Evolutionary conservation across 2,888 invertebrate genomes (phyloP).

Genomic region (Eugnorisma glareosa): DNA sequence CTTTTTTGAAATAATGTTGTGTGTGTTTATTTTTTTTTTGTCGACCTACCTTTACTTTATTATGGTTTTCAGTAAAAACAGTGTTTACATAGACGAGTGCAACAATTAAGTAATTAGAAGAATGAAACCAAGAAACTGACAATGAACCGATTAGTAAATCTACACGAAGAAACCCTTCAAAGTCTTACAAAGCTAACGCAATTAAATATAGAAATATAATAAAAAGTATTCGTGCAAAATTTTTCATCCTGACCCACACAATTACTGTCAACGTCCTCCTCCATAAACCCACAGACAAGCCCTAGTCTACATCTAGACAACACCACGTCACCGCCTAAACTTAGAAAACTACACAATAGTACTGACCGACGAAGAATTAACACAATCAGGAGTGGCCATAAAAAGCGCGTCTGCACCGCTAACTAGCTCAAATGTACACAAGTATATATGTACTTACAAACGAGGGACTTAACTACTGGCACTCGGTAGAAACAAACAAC

Average conservation of each 20-base stretch:
- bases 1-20: background rate
- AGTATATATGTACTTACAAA: constrained; percentile 73
- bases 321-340: constrained; percentile 45
- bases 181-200: background rate
- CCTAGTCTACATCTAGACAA: constrained; percentile 23
- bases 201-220: background rate
- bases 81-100: background rate
- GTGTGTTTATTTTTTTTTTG: background rate
- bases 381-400: constrained; percentile 60
- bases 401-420: constrained; percentile 53
- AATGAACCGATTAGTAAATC: background rate
- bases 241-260: background rate
- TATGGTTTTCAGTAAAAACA: background rate
- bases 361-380: constrained; percentile 54
- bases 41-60: background rate
- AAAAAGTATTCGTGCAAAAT: background rate
- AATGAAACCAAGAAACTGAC: background rate
- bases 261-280: constrained; percentile 17
- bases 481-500: constrained; percentile 79
- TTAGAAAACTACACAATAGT: constrained; percentile 45
- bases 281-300: constrained; percentile 23
- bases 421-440: constrained; percentile 69
- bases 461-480: constrained; percentile 70
- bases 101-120: background rate
- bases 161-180: background rate